Base-by-base conservation (phyloP, 2,797 vertebrate genomes). In the Artibeus lituratus region DNA sequence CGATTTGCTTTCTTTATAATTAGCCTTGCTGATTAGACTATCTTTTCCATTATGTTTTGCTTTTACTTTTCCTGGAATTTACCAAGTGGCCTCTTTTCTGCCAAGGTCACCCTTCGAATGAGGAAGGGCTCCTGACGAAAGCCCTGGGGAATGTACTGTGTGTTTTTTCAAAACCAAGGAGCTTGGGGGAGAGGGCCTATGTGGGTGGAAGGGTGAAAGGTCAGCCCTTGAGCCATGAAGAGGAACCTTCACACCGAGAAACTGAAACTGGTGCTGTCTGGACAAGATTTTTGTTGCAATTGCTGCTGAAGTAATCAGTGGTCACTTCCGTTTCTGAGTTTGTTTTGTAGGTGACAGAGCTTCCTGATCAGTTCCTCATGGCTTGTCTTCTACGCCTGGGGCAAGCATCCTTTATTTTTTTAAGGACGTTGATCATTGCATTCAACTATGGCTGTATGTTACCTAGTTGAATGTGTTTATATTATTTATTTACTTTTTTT, bases 271-370 rank as follows among this genome's bases (percentile, higher is more conserved):
- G 73, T 29, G 29, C 74, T 97, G 69, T 39, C 8, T 78, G 74
- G 95, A 97, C 80, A 94, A 95, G 93, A 42, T n/a, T 86, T 73
- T 80, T 70, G 29, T 47, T 24, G 91, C 86, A 44, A 80, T 70
- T 85, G 83, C 51, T 92, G 84, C 78, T 29, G 4, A 97, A 83
- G 87, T 97, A 35, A 59, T 76, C 98, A 96, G 86, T 1, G 1
- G 47, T 97, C 91, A 83, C 74, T 84, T 96, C 96, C 97, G 94
- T 94, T 98, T 98, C 97, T 96, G 88, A 92, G 67, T 97, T 44
- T 24, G 3, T 84, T 95, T 93, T 94, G 26, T 96, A 65, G 87
- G 83, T 94, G 78, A 51, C 55, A 73, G 37, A 83, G 47, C 65
- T 51, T 90, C 72, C 82, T 72, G 57, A 76, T 35, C 42, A 90